Percentiles rank a stretch among this genome's conserved stretches.
Conservation (phyloP, 2,113 vertebrate genomes). For the Sarotherodon lohbergeri region DNA sequence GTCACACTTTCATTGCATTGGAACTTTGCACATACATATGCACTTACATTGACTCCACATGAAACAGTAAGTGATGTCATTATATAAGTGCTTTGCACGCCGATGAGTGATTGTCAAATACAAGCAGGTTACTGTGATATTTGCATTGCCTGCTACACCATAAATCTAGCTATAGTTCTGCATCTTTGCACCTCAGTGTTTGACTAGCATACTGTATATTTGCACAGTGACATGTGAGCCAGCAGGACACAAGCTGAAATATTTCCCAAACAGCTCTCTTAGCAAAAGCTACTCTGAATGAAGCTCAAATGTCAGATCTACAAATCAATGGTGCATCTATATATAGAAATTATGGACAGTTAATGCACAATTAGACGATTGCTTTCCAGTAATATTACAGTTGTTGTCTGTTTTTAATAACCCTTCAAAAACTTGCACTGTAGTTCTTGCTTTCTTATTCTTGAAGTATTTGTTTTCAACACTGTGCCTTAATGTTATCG, state of each 20-base stretch:
- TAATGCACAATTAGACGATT: not conserved
- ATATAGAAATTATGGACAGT: accelerated
- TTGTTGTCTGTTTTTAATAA: not conserved
- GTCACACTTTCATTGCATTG: not conserved
- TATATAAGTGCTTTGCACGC: not conserved
- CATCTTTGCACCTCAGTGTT: constrained; percentile 41
- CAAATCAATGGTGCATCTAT: not conserved
- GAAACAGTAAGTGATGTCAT: constrained; percentile 36
- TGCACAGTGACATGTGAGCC: not conserved
- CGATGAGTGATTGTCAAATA: constrained; percentile 27
- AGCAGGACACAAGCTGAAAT: not conserved
- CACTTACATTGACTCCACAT: not conserved
- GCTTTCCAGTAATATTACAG: not conserved
- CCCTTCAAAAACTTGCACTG: not conserved
- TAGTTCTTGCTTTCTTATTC: not conserved
- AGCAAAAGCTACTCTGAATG: not conserved
- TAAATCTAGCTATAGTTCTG: constrained; percentile 18
- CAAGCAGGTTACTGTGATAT: constrained; percentile 37
- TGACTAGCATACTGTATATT: not conserved
- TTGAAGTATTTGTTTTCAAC: not conserved
- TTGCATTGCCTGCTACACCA: constrained; percentile 30
- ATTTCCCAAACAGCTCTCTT: constrained; percentile 14
- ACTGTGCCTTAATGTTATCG: not conserved
- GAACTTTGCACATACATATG: not conserved
- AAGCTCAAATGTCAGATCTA: not conserved